A percentile compares a stretch with the other conserved stretches of the same genome.
These are phyloP conservation scores for Bombus confusus DNA, from an alignment of 1,140 invertebrate genomes.

Conservation along the genomic window DNA sequence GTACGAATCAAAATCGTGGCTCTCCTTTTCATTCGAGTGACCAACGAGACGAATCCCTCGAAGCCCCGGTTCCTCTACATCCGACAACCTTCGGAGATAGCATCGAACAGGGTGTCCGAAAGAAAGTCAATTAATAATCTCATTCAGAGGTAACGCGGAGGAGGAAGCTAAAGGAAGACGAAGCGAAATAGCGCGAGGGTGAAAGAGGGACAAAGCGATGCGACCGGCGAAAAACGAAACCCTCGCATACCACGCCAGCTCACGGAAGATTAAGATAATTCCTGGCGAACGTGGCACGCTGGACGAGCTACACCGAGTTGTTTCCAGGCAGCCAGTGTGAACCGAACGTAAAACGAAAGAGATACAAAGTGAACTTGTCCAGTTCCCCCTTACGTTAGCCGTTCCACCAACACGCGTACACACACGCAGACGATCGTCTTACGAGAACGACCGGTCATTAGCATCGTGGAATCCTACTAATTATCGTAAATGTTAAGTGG, in stretches of 20 bases:
- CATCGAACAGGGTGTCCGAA: neutral
- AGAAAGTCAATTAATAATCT: slow-evolving; percentile 36
- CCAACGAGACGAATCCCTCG: neutral
- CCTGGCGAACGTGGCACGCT: slow-evolving; percentile 9
- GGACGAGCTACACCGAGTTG: neutral
- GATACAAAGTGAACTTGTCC: slow-evolving; percentile 25
- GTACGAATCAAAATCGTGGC: neutral
- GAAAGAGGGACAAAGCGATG: neutral
- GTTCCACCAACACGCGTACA: neutral
- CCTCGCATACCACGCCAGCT: neutral
- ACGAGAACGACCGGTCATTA: slow-evolving; percentile 27
- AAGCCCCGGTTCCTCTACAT: neutral
- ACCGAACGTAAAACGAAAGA: slow-evolving; percentile 39
- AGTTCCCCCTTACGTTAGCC: neutral
- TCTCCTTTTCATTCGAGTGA: neutral
- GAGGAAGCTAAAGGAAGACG: too few species aligned
- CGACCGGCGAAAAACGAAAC: slow-evolving; percentile 21
- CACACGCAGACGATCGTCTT: neutral
- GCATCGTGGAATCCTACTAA: slow-evolving; percentile 52
- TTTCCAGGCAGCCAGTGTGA: slow-evolving; percentile 18
- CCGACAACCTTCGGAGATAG: neutral
- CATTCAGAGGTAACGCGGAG: neutral
- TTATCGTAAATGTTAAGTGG: slow-evolving; percentile 53
- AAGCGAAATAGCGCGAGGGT: neutral
- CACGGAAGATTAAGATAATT: slow-evolving; percentile 36